Base-by-base conservation (phyloP, 2,113 vertebrate genomes). In the Labrus mixtus region DNA sequence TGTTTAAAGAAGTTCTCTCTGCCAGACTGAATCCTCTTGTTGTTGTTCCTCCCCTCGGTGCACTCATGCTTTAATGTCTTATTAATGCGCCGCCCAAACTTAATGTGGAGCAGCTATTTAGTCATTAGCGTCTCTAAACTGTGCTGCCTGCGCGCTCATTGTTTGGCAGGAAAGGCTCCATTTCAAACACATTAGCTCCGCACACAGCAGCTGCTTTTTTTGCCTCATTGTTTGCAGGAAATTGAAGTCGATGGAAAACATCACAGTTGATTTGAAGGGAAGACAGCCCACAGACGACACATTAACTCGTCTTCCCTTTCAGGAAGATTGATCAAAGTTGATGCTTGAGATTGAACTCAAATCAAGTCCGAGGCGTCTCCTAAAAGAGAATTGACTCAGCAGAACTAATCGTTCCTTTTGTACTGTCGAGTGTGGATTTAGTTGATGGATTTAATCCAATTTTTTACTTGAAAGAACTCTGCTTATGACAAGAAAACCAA, bases 141-240 rank as follows among this genome's bases (percentile, higher is more conserved):
- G 55, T 8, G 36, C 58, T 48, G 67, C 66, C 78, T 79, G 68
- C 74, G 65, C 15, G 71, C 70, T 87, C 62, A 8, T 37, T 56
- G 60, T 64, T 82, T 70, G 50, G 64, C 55, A 67, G 82, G 73
- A 90, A 87, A 76, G 43, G 85, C 73, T 86, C 78, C 60, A 71
- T 83, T 81, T 84, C 66, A 87, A 69, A 81, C 73, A 61, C 89
- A 82, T 89, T 82, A 90, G 83, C 82, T 80, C 48, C 72, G 75
- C 3, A 43, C 48, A 11, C 63, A 81, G 76, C 86, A 81, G 76
- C 86, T 84, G 76, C 19, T 61, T 63, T 33, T 33, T 66, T 69
- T 48, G 67, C 63, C 12, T 65, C 57, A 68, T 73, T 72, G 58
- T 78, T 72, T 60, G 23, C 39, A 58, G 41, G 73, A 78, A 88